Evolutionary conservation across 1,140 invertebrate species (phyloP).

Genomic region (Maconellicoccus hirsutus): DNA sequence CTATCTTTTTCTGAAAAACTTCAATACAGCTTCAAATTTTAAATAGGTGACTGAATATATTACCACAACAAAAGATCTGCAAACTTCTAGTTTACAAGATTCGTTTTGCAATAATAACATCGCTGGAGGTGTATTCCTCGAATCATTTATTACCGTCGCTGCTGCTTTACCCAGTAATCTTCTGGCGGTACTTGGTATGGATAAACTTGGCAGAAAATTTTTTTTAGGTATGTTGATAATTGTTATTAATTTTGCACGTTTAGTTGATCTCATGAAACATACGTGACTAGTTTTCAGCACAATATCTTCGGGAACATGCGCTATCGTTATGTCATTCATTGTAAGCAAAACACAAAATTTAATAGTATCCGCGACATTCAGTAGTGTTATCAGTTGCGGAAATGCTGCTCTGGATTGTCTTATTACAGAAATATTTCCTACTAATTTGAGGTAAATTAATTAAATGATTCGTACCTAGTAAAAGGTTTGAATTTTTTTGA

Average conservation of each 20-base stretch:
- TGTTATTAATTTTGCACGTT: neutral
- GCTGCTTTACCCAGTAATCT: constrained; percentile 73
- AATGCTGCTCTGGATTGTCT: constrained; percentile 78
- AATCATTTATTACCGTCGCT: constrained; percentile 72
- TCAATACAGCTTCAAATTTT: neutral
- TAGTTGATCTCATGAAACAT: neutral
- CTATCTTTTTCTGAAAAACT: neutral
- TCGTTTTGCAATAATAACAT: constrained; percentile 53
- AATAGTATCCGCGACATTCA: constrained; percentile 70
- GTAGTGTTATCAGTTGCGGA: constrained; percentile 74
- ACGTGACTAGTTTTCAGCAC: constrained; percentile 61
- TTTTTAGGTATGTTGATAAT: constrained; percentile 52
- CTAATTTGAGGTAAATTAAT: constrained; percentile 55
- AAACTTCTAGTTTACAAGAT: neutral
- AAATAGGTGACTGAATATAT: constrained; percentile 6
- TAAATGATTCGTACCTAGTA: too few species aligned
- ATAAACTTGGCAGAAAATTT: constrained; percentile 74
- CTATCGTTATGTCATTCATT: constrained; percentile 72
- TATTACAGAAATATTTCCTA: constrained; percentile 81
- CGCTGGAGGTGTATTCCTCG: constrained; percentile 62
- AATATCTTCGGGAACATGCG: constrained; percentile 68
- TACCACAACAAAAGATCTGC: neutral
- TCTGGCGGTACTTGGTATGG: constrained; percentile 60
- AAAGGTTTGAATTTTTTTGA: neutral
- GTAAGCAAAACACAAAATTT: constrained; percentile 69